Conservation (phyloP, 2,113 vertebrate genomes). For the Gulo gulo region DNA sequence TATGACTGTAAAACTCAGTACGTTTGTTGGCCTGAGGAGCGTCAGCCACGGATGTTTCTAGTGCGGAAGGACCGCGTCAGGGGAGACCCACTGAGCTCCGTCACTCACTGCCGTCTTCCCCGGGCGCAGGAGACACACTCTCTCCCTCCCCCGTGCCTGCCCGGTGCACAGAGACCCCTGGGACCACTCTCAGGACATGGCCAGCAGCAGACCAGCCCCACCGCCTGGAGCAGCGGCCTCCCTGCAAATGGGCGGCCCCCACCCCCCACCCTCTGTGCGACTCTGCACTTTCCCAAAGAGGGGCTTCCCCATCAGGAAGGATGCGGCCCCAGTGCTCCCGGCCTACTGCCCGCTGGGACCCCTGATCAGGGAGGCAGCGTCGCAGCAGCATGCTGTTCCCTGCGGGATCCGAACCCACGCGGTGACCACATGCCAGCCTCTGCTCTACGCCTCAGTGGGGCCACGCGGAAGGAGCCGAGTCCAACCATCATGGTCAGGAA, state of each 20-base stretch:
- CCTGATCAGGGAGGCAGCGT: no score
- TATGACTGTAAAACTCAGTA: fast-evolving
- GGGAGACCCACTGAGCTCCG: background rate
- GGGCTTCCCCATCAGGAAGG: no score
- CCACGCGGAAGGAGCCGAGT: fast-evolving
- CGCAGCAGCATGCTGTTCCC: fast-evolving
- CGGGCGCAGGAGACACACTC: background rate
- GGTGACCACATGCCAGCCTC: background rate
- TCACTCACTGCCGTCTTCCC: background rate
- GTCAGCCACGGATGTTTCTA: background rate
- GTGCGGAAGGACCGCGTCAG: background rate
- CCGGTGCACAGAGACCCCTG: background rate
- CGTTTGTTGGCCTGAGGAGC: background rate
- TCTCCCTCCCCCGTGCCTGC: background rate
- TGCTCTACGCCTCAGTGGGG: background rate
- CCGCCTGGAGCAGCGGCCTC: background rate
- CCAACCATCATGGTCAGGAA: background rate
- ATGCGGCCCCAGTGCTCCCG: no score
- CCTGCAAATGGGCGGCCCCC: no score
- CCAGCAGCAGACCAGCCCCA: background rate
- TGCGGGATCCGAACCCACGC: no score
- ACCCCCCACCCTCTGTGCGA: background rate
- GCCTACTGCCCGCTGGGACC: no score
- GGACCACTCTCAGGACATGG: background rate
- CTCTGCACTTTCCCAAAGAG: no score